Conservation (phyloP, 2,888 invertebrate genomes). For the Eupithecia inturbata region DNA sequence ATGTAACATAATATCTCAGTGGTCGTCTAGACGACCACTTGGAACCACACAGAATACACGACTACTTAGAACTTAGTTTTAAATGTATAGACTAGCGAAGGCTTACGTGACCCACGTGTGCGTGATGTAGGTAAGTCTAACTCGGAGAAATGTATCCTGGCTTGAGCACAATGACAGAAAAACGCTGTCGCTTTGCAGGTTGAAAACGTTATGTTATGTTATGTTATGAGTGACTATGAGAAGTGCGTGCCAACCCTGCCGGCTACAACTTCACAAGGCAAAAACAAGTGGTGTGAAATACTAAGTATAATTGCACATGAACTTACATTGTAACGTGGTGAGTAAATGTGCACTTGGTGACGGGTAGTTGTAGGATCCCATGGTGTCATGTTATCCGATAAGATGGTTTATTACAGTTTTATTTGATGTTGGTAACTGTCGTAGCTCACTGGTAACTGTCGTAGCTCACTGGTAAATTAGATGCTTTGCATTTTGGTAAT, state of each 20-base stretch:
- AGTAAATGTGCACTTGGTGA: background rate
- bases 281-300: constrained; percentile 32
- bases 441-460: background rate
- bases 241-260: constrained; percentile 21
- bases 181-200: background rate
- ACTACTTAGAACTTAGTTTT: background rate
- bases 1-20: no score
- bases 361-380: constrained; percentile 4
- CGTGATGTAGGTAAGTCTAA: background rate
- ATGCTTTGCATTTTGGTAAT: no score
- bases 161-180: background rate
- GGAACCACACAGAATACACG: background rate
- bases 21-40: background rate
- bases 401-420: background rate
- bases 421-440: background rate
- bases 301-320: constrained; percentile 22
- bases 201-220: background rate
- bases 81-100: background rate
- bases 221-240: background rate
- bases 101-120: background rate
- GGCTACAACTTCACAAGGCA: constrained; percentile 18
- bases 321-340: constrained; percentile 17
- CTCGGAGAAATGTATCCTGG: background rate
- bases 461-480: no score
- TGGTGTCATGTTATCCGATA: background rate